These are phyloP conservation scores for Plodia interpunctella DNA, from an alignment of 1,140 invertebrate species.

Conservation along the genomic window DNA sequence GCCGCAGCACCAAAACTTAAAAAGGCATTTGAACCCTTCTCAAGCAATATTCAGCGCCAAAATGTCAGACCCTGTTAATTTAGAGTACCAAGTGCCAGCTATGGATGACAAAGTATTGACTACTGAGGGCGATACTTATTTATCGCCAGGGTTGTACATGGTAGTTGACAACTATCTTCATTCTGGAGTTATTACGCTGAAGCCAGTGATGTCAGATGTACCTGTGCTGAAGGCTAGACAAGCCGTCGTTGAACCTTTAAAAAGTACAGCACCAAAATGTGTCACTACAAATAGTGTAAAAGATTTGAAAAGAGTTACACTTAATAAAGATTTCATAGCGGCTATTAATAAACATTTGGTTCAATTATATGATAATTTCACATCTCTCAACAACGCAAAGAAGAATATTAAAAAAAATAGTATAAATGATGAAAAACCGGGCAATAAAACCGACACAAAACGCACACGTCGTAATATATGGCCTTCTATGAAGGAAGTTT, in stretches of 20 bases:
- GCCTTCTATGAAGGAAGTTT: slow-evolving; percentile 40
- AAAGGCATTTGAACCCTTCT: slow-evolving; percentile 28
- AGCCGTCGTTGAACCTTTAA: not conserved
- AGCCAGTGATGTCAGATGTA: not conserved
- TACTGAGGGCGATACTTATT: not conserved
- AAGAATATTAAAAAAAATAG: slow-evolving; percentile 8
- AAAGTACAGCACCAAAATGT: not conserved
- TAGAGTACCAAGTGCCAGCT: slow-evolving; percentile 40
- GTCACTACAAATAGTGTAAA: slow-evolving; percentile 5
- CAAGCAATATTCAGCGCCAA: slow-evolving; percentile 42
- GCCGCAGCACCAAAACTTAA: slow-evolving; percentile 23
- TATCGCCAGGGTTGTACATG: slow-evolving; percentile 32
- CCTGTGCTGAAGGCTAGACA: slow-evolving; percentile 14
- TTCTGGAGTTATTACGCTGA: not conserved
- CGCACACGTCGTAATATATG: slow-evolving; percentile 31
- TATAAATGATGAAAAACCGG: slow-evolving; percentile 13
- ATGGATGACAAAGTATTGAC: not conserved
- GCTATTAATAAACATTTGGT: slow-evolving; percentile 34
- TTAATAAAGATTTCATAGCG: slow-evolving; percentile 37
- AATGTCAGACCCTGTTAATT: slow-evolving; percentile 42
- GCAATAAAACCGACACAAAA: not conserved
- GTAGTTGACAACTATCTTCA: slow-evolving; percentile 23
- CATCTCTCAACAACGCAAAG: not conserved
- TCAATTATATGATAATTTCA: slow-evolving; percentile 32
- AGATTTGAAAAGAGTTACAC: slow-evolving; percentile 26